These are phyloP conservation scores for Diarsia mendica DNA, from an alignment of 2,888 invertebrate genomes.

Conservation along the genomic window DNA sequence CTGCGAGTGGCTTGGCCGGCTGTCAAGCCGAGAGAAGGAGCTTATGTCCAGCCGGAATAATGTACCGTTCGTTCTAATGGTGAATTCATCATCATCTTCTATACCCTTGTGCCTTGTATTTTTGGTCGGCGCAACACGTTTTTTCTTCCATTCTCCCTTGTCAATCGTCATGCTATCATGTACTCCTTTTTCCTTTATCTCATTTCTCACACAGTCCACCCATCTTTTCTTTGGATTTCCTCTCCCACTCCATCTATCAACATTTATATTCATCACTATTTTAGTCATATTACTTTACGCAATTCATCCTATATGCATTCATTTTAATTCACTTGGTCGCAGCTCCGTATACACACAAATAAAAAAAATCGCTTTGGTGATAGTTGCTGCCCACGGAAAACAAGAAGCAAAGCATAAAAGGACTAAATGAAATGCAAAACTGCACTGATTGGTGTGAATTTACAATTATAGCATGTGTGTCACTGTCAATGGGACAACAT, in stretches of 20 bases:
- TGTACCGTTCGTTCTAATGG: not conserved
- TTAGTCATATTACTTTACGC: too few species aligned
- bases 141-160: too few species aligned
- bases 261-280: too few species aligned
- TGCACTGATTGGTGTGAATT: constrained; percentile 12
- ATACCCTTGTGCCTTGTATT: too few species aligned
- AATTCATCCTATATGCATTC: not conserved
- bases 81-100: not conserved
- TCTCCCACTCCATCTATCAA: too few species aligned
- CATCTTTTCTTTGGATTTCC: too few species aligned
- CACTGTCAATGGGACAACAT: not conserved
- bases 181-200: too few species aligned
- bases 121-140: too few species aligned
- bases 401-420: not conserved
- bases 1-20: not conserved
- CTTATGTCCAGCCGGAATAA: not conserved
- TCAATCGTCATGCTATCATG: too few species aligned
- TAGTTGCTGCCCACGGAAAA: too few species aligned
- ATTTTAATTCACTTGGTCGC: not conserved
- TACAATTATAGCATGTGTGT: constrained; percentile 28
- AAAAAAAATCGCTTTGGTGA: too few species aligned
- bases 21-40: not conserved
- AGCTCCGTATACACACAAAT: not conserved
- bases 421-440: not conserved
- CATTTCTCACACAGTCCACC: too few species aligned